These are phyloP conservation scores for Momotus momota DNA, from an alignment of 2,797 vertebrate species.

Conservation along the genomic window DNA sequence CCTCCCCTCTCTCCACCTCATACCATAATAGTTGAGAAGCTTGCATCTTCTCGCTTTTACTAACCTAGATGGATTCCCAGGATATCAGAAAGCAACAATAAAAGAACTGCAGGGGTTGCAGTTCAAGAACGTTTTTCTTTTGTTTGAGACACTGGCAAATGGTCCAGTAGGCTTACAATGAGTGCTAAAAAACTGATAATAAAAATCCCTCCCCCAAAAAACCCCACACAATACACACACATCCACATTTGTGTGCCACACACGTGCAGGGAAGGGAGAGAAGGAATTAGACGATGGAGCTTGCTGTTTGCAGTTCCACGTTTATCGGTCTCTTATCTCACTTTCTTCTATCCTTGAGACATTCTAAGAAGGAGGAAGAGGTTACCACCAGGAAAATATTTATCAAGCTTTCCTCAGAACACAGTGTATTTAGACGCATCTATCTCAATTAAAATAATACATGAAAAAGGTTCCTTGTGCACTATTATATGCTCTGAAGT, in stretches of 20 bases:
- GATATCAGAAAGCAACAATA: background rate
- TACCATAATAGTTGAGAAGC: background rate
- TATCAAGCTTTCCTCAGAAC: background rate
- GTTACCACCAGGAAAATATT: background rate
- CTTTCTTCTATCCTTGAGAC: background rate
- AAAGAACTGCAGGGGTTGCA: background rate
- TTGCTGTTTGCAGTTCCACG: conserved; percentile 42
- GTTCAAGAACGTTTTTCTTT: background rate
- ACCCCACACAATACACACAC: background rate
- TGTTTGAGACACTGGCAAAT: background rate
- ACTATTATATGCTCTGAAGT: background rate
- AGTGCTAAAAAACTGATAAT: background rate
- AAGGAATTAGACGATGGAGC: background rate
- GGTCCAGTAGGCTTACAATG: background rate
- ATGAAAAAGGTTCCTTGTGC: background rate
- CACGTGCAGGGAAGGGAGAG: background rate
- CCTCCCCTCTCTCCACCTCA: background rate
- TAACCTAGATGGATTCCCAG: background rate
- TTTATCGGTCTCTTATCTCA: conserved; percentile 4
- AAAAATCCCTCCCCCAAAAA: background rate
- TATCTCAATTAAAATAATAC: background rate
- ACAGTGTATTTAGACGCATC: background rate
- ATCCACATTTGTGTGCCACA: fast-evolving
- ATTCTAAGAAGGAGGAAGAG: background rate
- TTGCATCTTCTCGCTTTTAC: background rate